Evolutionary conservation across 2,113 vertebrate species (phyloP), one percentile per base, ranked within the genome.

Genomic region (Syngnathus floridae): DNA sequence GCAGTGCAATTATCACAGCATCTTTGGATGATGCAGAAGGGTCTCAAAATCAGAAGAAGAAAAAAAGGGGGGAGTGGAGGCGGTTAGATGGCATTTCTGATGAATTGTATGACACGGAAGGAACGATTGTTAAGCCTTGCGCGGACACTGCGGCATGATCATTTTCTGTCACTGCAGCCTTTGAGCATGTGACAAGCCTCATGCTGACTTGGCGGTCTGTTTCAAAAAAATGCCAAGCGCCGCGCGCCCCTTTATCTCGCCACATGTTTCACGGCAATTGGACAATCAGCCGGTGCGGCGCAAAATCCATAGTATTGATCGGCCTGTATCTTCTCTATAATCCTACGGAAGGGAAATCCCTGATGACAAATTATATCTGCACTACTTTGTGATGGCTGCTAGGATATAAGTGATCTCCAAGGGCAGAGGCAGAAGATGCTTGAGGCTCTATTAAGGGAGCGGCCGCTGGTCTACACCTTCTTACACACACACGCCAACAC

Each of bases 311-410:
- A 96, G 85, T 97, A 98, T 99, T 81, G 96, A 99, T 98, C 93
- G 88, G 89, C 91, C 93, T 91, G 93, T 94, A 97, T 95, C 96
- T 97, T 95, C 94, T 93, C 95, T 95, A 96, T 97, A 97, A 97
- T 98, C 97, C 96, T 98, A 94, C 91, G 91, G 93, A 93, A 97
- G 95, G 54, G 97, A 99, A 98, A 99, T 98, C 97, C 97, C 94
- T 93, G 94, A 97, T 98, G 97, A 99, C 96, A 98, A 98, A 99
- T 97, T 97, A 96, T 96, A 96, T 97, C 95, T 95, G 94, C 92
- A 92, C 91, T 93, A 92, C 92, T 95, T 97, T 98, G 94, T 97
- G 95, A 98, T 98, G 92, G 93, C 92, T 92, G 93, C 92, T 93
- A 94, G 95, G 94, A 94, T 95, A 93, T 94, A 95, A 95, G 93